These are phyloP conservation scores for Bombus affinis DNA, from an alignment of 1,140 invertebrate genomes.

Conservation along the genomic window DNA sequence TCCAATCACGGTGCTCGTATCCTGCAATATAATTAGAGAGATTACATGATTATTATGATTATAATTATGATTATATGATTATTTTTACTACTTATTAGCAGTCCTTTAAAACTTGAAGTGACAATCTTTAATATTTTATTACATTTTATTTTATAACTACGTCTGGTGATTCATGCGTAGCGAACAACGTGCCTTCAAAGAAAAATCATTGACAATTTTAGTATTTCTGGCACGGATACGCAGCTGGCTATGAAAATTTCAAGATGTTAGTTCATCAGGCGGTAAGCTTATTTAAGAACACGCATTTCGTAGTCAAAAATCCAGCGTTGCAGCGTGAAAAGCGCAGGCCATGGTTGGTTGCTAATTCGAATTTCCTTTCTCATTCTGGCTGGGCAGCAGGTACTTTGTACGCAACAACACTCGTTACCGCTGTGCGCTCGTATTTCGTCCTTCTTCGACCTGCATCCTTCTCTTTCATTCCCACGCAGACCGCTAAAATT, in stretches of 20 bases:
- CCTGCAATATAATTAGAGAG: too few relatives aligned
- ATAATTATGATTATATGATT: too few relatives aligned
- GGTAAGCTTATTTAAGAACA: constrained; percentile 10
- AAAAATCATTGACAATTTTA: not conserved
- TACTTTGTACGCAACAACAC: constrained; percentile 39
- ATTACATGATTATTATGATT: too few relatives aligned
- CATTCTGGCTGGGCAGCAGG: not conserved
- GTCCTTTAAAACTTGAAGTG: too few relatives aligned
- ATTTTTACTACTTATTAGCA: too few relatives aligned
- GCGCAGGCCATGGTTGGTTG: too few relatives aligned
- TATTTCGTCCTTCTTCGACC: constrained; percentile 32
- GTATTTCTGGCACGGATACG: not conserved
- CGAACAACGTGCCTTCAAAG: not conserved
- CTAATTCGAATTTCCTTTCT: constrained; percentile 21
- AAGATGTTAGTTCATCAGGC: constrained; percentile 8
- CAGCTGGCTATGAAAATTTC: not conserved
- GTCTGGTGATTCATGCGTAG: too few relatives aligned
- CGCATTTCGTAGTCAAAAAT: not conserved
- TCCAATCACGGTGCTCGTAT: too few relatives aligned
- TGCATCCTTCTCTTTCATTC: not conserved
- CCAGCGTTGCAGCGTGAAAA: constrained; percentile 1
- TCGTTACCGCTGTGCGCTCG: constrained; percentile 15
- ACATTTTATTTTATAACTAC: too few relatives aligned
- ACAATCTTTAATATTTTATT: too few relatives aligned
- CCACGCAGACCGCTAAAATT: constrained; percentile 57